phyloP scores from a whole-genome alignment of 2,888 invertebrate species.

The Alcis repandata region DNA sequence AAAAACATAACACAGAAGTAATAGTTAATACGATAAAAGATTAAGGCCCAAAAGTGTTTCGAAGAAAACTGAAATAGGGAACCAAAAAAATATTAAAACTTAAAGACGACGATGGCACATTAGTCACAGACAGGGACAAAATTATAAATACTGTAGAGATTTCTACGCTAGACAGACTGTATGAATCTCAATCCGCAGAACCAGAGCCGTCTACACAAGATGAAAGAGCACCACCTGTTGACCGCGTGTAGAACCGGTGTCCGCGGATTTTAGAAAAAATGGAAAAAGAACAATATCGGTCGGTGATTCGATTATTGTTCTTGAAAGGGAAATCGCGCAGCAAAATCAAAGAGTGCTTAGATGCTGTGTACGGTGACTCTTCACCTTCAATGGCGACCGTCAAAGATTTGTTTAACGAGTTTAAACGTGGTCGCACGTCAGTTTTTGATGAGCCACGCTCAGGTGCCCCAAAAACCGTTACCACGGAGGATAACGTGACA shows the following conservation, averaged over 20 bases:
- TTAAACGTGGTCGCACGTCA: slow-evolving; percentile 43
- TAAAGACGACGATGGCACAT: too few relatives aligned
- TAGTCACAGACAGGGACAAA: too few relatives aligned
- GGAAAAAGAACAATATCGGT: slow-evolving; percentile 12
- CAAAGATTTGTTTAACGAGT: slow-evolving; percentile 45
- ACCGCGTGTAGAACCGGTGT: slow-evolving; percentile 5
- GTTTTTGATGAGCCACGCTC: slow-evolving; percentile 44
- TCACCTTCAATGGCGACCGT: slow-evolving; percentile 42
- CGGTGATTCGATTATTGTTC: slow-evolving; percentile 38
- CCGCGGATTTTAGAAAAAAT: slow-evolving; percentile 19
- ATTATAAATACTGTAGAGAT: too few relatives aligned
- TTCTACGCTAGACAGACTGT: too few relatives aligned
- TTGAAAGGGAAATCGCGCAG: slow-evolving; percentile 35
- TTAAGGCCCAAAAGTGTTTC: too few relatives aligned
- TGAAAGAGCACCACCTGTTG: too few relatives aligned
- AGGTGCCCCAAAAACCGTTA: slow-evolving; percentile 42
- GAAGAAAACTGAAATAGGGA: too few relatives aligned
- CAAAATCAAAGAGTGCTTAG: slow-evolving; percentile 46
- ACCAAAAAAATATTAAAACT: too few relatives aligned
- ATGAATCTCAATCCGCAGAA: too few relatives aligned
- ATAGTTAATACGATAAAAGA: too few relatives aligned
- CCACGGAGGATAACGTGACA: slow-evolving; percentile 47
- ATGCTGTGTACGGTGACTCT: slow-evolving; percentile 40
- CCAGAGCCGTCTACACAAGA: too few relatives aligned
- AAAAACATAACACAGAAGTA: too few relatives aligned